phyloP scores from a whole-genome alignment of 2,797 vertebrate species.

The Tangara arthus region DNA sequence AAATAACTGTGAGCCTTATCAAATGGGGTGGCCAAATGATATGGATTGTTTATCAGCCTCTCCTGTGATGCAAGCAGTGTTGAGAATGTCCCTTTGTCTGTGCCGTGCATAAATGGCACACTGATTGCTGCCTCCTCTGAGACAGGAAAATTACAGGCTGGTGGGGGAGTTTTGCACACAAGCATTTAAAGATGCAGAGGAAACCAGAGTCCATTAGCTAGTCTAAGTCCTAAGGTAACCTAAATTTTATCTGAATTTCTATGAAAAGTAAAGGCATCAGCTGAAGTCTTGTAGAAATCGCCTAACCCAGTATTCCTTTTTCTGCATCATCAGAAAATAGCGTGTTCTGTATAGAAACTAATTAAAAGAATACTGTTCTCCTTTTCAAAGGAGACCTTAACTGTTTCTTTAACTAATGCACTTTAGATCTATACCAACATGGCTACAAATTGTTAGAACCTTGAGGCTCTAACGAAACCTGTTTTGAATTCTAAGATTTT shows the following conservation, averaged over 20 bases:
- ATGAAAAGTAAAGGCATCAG: neutral
- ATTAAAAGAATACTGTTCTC: neutral
- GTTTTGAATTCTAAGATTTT: neutral
- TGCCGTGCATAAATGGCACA: neutral
- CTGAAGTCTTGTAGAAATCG: neutral
- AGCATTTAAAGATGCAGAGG: neutral
- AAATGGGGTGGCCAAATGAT: neutral
- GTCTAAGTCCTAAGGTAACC: neutral
- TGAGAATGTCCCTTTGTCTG: neutral
- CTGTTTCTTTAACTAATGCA: neutral
- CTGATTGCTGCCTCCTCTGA: neutral
- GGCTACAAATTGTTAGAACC: neutral
- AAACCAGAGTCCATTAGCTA: neutral
- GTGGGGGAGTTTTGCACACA: neutral
- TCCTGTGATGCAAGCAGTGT: neutral
- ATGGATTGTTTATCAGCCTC: constrained; percentile 11
- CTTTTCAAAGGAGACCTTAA: neutral
- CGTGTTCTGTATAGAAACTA: neutral
- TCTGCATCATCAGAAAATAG: neutral
- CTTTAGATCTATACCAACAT: neutral
- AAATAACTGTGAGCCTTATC: neutral
- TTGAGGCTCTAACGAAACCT: neutral
- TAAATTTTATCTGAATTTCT: neutral
- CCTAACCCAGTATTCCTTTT: neutral
- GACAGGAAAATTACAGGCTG: neutral